These are phyloP conservation scores for Lates calcarifer DNA, from an alignment of 2,113 vertebrate species.

Conservation along the genomic window DNA sequence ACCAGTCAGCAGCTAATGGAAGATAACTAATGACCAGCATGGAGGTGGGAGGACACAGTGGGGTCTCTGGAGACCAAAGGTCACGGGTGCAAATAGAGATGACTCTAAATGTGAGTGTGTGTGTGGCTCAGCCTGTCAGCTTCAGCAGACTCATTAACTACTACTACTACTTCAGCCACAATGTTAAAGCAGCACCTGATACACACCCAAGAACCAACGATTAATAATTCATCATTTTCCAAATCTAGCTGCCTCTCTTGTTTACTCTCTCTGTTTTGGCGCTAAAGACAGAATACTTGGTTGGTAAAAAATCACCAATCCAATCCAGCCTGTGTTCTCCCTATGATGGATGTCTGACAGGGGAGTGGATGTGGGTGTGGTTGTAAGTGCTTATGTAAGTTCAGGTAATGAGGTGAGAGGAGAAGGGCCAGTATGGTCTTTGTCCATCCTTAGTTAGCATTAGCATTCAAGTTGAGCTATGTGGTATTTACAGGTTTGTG, in stretches of 20 bases:
- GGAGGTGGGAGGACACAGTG: not conserved
- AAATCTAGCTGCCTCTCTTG: not conserved
- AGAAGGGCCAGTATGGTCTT: not conserved
- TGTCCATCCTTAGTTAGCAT: not conserved
- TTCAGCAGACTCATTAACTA: constrained; percentile 25
- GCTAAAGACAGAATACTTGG: not conserved
- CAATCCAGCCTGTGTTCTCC: not conserved
- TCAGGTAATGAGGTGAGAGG: constrained; percentile 26
- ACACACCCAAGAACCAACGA: constrained; percentile 2
- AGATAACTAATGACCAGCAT: constrained; percentile 23
- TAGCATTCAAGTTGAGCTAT: too few species aligned
- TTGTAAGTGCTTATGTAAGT: constrained; percentile 24
- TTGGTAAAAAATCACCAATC: too few species aligned
- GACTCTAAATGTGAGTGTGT: constrained; percentile 27
- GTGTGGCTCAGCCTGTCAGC: not conserved
- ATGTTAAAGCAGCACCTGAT: not conserved
- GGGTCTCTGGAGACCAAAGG: constrained; percentile 46
- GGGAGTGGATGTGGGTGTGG: constrained; percentile 19
- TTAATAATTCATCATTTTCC: constrained; percentile 18
- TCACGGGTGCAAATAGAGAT: constrained; percentile 20
- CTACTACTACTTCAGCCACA: not conserved
- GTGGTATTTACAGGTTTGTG: not conserved
- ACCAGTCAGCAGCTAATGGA: constrained; percentile 53
- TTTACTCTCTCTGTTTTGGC: not conserved
- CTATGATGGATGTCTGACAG: constrained; percentile 11